Evolutionary conservation across 2,797 vertebrate species (phyloP).

Genomic region (Danio albolineatus): DNA sequence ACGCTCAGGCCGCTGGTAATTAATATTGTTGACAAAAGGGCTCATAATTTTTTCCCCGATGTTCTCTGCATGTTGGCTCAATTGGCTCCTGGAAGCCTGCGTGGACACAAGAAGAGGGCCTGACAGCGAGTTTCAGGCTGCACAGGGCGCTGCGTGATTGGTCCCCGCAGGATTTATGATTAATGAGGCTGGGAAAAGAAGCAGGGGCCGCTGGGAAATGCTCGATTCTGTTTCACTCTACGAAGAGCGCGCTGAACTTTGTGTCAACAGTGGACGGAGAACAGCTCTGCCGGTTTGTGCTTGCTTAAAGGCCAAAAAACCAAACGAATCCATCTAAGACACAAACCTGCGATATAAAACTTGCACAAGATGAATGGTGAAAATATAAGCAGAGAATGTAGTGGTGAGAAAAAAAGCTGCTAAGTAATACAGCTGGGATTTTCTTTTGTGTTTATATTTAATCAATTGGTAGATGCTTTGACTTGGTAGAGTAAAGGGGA

Average conservation of each 20-base stretch:
- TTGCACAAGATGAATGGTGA: slow-evolving; percentile 6
- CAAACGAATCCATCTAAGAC: background rate
- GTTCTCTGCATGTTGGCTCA: slow-evolving; percentile 23
- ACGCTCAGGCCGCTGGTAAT: slow-evolving; percentile 61
- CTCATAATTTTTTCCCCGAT: slow-evolving; percentile 44
- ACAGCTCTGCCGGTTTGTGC: slow-evolving; percentile 1
- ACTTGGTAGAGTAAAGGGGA: too few relatives aligned
- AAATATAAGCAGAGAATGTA: background rate
- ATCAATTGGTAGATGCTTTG: background rate
- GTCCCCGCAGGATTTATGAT: slow-evolving; percentile 66
- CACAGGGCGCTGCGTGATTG: slow-evolving; percentile 59
- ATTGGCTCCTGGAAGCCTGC: slow-evolving; percentile 50
- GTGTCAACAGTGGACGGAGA: slow-evolving; percentile 53
- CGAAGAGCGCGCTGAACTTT: slow-evolving; percentile 38
- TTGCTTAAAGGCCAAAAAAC: slow-evolving; percentile 33
- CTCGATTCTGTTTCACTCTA: slow-evolving; percentile 42
- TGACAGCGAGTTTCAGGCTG: slow-evolving; percentile 56
- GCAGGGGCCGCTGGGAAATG: slow-evolving; percentile 54
- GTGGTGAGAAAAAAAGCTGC: slow-evolving; percentile 2
- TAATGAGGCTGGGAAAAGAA: slow-evolving; percentile 71
- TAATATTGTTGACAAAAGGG: slow-evolving; percentile 63
- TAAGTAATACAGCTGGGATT: slow-evolving; percentile 19
- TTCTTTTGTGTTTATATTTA: background rate
- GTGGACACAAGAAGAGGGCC: slow-evolving; percentile 54
- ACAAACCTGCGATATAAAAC: slow-evolving; percentile 17